Conservation (phyloP, 2,888 invertebrate species). For the Myopa testacea region DNA sequence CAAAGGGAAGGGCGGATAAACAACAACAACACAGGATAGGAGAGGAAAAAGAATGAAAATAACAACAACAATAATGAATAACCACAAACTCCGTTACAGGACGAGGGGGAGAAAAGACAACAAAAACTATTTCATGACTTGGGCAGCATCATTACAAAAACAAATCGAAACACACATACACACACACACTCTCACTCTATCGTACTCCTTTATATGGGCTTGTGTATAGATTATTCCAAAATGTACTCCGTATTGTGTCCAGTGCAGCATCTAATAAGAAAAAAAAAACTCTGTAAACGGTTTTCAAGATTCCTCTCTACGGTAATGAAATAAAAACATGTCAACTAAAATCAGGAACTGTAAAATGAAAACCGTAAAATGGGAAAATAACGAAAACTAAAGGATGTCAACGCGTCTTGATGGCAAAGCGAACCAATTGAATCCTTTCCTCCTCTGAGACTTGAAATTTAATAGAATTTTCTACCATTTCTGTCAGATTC, state of each 20-base stretch:
- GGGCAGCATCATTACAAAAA: constrained; percentile 18
- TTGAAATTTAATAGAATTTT: too few relatives aligned
- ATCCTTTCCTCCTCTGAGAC: too few relatives aligned
- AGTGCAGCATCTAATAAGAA: constrained; percentile 4
- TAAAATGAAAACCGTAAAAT: too few relatives aligned
- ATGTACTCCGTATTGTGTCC: constrained; percentile 7
- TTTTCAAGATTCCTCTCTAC: too few relatives aligned
- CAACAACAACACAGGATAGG: constrained; percentile 34
- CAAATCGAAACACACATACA: not conserved
- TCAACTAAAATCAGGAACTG: too few relatives aligned
- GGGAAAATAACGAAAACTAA: too few relatives aligned
- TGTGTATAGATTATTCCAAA: constrained; percentile 1
- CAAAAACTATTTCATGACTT: constrained; percentile 13
- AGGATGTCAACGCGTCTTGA: too few relatives aligned
- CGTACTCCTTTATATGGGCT: not conserved
- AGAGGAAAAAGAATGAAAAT: not conserved
- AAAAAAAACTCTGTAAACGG: not conserved
- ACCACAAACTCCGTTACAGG: not conserved
- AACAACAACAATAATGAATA: constrained; percentile 9
- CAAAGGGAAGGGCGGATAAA: constrained; percentile 26
- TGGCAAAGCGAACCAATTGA: too few relatives aligned
- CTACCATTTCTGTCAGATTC: too few relatives aligned
- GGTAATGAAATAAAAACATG: too few relatives aligned
- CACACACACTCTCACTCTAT: constrained; percentile 9
- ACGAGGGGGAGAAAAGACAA: not conserved